Evolutionary conservation across 2,888 invertebrate genomes (phyloP), one percentile per base, ranked within the genome.

Genomic region (Pristionchus maxplancki): DNA sequence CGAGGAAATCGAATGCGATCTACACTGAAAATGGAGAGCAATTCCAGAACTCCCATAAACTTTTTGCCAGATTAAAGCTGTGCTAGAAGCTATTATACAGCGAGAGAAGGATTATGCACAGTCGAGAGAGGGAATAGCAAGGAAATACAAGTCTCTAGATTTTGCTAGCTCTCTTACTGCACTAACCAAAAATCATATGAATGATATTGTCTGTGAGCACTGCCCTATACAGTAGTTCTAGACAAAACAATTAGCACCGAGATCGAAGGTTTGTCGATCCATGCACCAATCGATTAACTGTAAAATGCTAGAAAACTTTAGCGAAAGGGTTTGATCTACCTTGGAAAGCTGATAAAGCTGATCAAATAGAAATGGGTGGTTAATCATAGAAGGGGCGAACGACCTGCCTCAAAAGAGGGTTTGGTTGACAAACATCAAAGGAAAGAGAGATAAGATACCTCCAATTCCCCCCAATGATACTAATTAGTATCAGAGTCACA

Each of bases 331-430:
- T 34, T 71, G 71, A 71, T 71, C 17, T 71, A 71, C 34, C 31
- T 4, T 20, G 37, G 71, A 71, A 40, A 71, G 37, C 20, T 71
- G 71, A 71, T 71, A 71, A 24, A 71, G 71, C 71, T 71, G 71
- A 40, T 71, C 71, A 71, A 71, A 71, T 71, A 71, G 37, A 71
- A 71, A 17, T 37, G 20, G 37, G 20, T 5, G 71, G 37, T 34
- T 71, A 71, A 71, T 71, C 71, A 71, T 71, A 37, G 71, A 71
- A 71, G 71, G 71, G 24, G 34, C 31, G 71, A 71, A 71, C 71
- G 71, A 24, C 8, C 37, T 37, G 24, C 71, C 37, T 71, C 71
- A 20, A 71, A 71, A 78, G n/a, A 78, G 15, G 78, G 78, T 40
- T 44, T 78, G 78, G 44, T 40, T 15, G 44, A 78, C 78, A 78